Conservation (phyloP, 2,888 invertebrate species). For the Alloplasta piceator region DNA sequence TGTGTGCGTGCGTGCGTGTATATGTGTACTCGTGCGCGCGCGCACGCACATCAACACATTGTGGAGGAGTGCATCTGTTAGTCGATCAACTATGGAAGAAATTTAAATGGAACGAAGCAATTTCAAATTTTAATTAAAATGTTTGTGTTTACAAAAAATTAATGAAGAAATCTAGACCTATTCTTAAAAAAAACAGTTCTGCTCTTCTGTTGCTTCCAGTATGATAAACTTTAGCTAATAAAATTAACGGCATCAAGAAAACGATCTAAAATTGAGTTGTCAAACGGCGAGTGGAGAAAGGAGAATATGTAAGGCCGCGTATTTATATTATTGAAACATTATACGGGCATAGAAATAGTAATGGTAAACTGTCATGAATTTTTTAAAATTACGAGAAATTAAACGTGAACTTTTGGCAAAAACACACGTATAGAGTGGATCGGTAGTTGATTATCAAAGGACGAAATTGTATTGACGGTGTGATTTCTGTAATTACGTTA, state of each 20-base stretch:
- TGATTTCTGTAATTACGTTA: slow-evolving; percentile 18
- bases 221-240: too few species aligned
- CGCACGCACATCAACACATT: too few species aligned
- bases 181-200: neutral
- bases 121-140: neutral
- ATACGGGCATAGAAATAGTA: neutral
- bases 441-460: slow-evolving; percentile 62
- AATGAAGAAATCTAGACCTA: neutral
- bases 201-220: too few species aligned
- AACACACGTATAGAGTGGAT: slow-evolving; percentile 50
- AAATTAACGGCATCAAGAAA: too few species aligned
- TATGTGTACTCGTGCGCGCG: too few species aligned
- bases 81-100: slow-evolving; percentile 40
- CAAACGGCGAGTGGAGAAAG: neutral
- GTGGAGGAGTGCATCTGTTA: too few species aligned
- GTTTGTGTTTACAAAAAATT: neutral
- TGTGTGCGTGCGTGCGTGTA: slow-evolving; percentile 28
- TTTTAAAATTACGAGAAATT: slow-evolving; percentile 26
- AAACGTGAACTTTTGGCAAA: slow-evolving; percentile 43
- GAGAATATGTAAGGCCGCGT: slow-evolving; percentile 66
- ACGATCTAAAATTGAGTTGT: neutral
- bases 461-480: slow-evolving; percentile 53
- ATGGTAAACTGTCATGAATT: neutral
- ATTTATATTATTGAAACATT: slow-evolving; percentile 52
- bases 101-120: slow-evolving; percentile 26